phyloP scores from a whole-genome alignment of 2,888 invertebrate species.

The Diloba caeruleocephala region DNA sequence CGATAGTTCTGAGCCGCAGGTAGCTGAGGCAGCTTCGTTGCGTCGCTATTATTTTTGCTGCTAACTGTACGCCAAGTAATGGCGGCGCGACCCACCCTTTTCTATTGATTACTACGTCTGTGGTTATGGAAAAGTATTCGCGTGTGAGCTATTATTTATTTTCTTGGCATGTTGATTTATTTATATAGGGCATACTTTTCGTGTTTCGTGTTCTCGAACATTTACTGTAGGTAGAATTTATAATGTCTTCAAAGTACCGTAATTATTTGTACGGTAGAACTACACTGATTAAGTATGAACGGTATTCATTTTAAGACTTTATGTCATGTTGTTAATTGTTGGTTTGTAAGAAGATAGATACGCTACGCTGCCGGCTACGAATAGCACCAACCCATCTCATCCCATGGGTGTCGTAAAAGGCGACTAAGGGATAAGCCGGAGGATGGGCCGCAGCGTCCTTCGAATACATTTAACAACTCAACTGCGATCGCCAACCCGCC shows the following conservation, averaged over 20 bases:
- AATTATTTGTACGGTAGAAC: constrained; percentile 13
- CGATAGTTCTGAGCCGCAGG: constrained; percentile 19
- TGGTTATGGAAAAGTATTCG: constrained; percentile 34
- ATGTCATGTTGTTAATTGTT: constrained; percentile 6
- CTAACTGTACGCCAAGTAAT: constrained; percentile 41
- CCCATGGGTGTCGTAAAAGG: no score
- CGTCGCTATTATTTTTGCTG: constrained; percentile 31
- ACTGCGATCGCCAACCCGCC: no score
- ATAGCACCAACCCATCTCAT: no score
- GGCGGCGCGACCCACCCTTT: constrained; percentile 22
- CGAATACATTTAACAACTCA: no score
- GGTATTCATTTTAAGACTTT: constrained; percentile 10
- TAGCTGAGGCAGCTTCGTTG: constrained; percentile 37
- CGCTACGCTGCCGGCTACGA: no score
- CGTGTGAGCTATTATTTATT: constrained; percentile 53
- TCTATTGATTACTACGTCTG: constrained; percentile 49
- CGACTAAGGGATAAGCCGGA: no score
- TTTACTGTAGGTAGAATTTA: constrained; percentile 20
- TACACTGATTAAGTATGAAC: constrained; percentile 19
- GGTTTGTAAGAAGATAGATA: not conserved
- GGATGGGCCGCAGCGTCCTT: no score
- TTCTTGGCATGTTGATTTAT: constrained; percentile 50
- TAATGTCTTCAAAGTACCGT: constrained; percentile 28
- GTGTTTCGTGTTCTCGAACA: constrained; percentile 28
- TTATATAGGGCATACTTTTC: constrained; percentile 39